Conservation (phyloP, 2,113 vertebrate genomes). For the Scopus umbretta region DNA sequence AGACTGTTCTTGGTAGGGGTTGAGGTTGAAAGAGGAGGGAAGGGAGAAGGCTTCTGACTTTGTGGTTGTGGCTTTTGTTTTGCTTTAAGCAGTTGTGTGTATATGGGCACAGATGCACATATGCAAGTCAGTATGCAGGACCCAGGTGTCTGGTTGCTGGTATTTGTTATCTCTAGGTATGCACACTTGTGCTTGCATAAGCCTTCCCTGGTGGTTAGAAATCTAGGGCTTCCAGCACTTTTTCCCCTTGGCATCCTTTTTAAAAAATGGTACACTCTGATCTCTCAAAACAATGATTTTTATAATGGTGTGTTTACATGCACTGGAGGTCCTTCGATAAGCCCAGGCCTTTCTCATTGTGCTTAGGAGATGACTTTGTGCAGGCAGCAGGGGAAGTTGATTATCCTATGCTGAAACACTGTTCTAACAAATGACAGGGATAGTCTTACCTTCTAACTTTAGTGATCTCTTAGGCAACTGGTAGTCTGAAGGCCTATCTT, state of each 20-base stretch:
- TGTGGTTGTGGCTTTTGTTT: background rate
- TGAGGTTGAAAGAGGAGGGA: background rate
- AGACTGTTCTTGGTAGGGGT: background rate
- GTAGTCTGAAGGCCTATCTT: background rate
- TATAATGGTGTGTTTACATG: background rate
- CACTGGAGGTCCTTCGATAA: background rate
- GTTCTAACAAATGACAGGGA: background rate
- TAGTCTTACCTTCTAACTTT: background rate
- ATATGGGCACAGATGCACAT: accelerated
- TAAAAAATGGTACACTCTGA: background rate
- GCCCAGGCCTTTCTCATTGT: background rate
- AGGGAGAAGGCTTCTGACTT: background rate
- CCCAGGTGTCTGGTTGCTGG: background rate
- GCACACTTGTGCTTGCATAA: background rate
- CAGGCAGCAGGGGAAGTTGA: background rate
- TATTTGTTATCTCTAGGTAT: background rate
- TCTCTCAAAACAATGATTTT: background rate
- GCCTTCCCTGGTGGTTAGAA: background rate
- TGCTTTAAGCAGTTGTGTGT: background rate
- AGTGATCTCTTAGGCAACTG: background rate
- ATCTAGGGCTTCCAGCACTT: background rate
- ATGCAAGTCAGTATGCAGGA: background rate
- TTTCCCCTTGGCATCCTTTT: background rate
- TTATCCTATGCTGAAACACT: background rate
- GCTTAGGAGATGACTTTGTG: background rate